Evolutionary conservation across 2,797 vertebrate genomes (phyloP).

Genomic region (Artibeus jamaicensis): DNA sequence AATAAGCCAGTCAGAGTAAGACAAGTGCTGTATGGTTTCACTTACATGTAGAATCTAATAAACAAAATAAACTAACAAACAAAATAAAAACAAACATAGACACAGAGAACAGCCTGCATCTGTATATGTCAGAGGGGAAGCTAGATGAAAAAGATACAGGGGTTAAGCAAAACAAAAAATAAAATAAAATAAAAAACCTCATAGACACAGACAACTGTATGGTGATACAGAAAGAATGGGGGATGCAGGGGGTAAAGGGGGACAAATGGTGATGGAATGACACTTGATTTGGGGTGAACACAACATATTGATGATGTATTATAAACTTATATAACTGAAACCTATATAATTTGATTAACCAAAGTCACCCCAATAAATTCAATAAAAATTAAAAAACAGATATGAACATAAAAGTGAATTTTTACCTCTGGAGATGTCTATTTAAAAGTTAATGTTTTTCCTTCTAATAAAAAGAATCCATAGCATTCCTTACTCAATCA

Average conservation of each 20-base stretch:
- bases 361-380: not conserved
- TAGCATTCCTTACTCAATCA: not conserved
- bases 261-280: not conserved
- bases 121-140: not conserved
- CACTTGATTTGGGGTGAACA: not conserved
- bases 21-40: not conserved
- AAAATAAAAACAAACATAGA: not conserved
- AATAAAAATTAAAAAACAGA: not conserved
- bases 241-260: too few relatives aligned
- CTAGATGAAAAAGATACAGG: not conserved
- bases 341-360: not conserved
- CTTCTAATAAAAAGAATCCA: constrained; percentile 19
- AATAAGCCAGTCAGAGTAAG: not conserved
- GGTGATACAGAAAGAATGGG: not conserved
- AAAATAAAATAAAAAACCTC: too few relatives aligned
- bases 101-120: not conserved
- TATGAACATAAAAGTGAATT: not conserved
- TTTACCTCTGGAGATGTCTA: not conserved
- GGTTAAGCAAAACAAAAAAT: not conserved
- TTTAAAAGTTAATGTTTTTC: not conserved
- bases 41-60: not conserved
- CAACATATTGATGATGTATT: not conserved
- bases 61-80: not conserved
- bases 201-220: not conserved
- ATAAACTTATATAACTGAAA: not conserved